These are phyloP conservation scores for Acomys russatus DNA, from an alignment of 2,797 vertebrate species.

Conservation along the genomic window DNA sequence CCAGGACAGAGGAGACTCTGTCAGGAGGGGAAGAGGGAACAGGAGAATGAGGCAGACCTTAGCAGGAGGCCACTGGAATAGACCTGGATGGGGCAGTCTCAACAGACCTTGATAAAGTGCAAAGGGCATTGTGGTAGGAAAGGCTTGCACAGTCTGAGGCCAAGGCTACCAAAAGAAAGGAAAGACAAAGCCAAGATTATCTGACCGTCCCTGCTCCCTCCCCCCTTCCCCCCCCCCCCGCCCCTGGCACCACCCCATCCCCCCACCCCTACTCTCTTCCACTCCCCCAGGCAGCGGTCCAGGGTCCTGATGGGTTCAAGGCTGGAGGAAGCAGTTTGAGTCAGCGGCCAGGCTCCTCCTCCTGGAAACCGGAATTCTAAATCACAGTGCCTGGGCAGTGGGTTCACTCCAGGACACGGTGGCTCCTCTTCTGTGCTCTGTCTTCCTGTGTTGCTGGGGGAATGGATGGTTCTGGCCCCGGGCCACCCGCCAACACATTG, in stretches of 20 bases:
- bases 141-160: not conserved
- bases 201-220: not conserved
- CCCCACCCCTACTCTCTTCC: not conserved
- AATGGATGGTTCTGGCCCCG: slow-evolving; percentile 54
- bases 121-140: fast-evolving
- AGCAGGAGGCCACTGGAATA: fast-evolving
- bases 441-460: slow-evolving; percentile 74
- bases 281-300: not conserved
- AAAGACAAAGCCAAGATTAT: not conserved
- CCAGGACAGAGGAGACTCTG: not conserved
- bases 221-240: no score
- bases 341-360: not conserved
- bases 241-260: no score
- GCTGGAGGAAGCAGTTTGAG: not conserved
- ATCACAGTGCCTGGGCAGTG: not conserved
- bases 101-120: not conserved
- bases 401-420: slow-evolving; percentile 77
- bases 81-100: not conserved
- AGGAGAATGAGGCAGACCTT: fast-evolving
- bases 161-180: no score
- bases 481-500: slow-evolving; percentile 74
- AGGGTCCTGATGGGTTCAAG: not conserved
- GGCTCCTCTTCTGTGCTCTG: not conserved
- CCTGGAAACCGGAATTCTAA: not conserved
- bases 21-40: not conserved